These are phyloP conservation scores for Agonopterix arenella DNA, from an alignment of 2,888 invertebrate species.

Conservation along the genomic window DNA sequence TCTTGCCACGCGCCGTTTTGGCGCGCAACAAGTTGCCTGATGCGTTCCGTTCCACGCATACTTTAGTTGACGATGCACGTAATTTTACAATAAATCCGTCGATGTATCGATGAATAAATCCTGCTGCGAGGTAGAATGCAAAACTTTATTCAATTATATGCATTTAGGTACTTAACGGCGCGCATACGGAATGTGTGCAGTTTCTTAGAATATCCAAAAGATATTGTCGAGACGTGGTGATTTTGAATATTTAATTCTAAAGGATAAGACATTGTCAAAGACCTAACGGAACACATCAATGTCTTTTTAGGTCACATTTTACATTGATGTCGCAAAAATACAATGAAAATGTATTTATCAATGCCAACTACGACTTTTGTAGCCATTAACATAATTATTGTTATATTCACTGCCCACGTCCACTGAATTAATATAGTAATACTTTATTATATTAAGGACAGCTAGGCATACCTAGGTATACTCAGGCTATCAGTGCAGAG, in stretches of 20 bases:
- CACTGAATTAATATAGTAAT: too few relatives aligned
- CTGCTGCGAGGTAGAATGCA: slow-evolving; percentile 58
- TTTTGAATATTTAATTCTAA: slow-evolving; percentile 13
- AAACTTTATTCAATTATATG: slow-evolving; percentile 55
- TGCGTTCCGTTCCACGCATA: slow-evolving; percentile 28
- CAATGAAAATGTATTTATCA: too few relatives aligned
- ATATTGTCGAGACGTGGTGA: slow-evolving; percentile 16
- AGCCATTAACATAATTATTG: too few relatives aligned
- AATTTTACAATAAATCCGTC: slow-evolving; percentile 66
- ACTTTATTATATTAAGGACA: too few relatives aligned
- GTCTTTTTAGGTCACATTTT: neutral
- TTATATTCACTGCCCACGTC: too few relatives aligned
- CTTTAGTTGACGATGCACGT: slow-evolving; percentile 57
- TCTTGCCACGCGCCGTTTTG: slow-evolving; percentile 59
- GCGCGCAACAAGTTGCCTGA: slow-evolving; percentile 27
- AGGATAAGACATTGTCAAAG: too few relatives aligned
- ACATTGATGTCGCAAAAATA: too few relatives aligned
- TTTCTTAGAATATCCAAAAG: slow-evolving; percentile 30
- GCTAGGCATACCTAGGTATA: too few relatives aligned
- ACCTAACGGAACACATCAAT: neutral
- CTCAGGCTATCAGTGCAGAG: too few relatives aligned
- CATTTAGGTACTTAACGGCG: slow-evolving; percentile 62
- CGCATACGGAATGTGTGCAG: slow-evolving; percentile 50
- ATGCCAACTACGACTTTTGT: too few relatives aligned
- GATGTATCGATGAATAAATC: slow-evolving; percentile 18